Evolutionary conservation across 2,113 vertebrate genomes (phyloP), one percentile per base, ranked within the genome.

Genomic region (Pimephales promelas): DNA sequence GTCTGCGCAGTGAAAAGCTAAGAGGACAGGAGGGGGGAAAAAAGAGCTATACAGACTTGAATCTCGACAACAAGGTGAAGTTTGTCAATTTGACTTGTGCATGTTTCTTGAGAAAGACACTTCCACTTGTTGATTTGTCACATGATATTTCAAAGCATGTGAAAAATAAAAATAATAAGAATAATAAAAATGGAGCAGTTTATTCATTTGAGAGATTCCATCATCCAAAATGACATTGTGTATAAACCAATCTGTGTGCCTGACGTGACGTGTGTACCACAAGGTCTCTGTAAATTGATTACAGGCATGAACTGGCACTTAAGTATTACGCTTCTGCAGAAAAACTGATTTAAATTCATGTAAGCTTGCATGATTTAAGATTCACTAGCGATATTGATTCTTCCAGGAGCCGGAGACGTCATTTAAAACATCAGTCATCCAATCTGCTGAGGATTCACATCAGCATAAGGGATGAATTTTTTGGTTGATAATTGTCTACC

Each of bases 401-500:
- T 72, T 78, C 83, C 56, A 82, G 64, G 78, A 82, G 68, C 75
- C 72, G 28, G 43, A 81, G 82, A 82, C 64, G 82, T 66, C 62
- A 62, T 79, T 85, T 74, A 74, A 85, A 81, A 61, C 77, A 80
- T 62, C 61, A 26, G 75, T 47, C 80, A 59, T 61, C 78, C 54
- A 45, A 80, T 83, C 86, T 85, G 74, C 52, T 83, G 87, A 85
- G 87, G 70, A 83, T 83, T 86, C 43, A 47, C 59, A 81, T 83
- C 81, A 85, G 84, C 87, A 83, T 77, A 70, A 81, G 87, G 71
- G 61, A 87, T 75, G 71, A 83, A 83, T 81, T 76, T 34, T 85
- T 81, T 75, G n/a, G 61, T 43, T 54, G 78, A 70, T 85, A 79
- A 83, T 78, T 80, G 83, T 75, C 83, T 75, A 80, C 49, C 52